Evolutionary conservation across 1,140 invertebrate genomes (phyloP).

Genomic region (Anoplophora glabripennis): DNA sequence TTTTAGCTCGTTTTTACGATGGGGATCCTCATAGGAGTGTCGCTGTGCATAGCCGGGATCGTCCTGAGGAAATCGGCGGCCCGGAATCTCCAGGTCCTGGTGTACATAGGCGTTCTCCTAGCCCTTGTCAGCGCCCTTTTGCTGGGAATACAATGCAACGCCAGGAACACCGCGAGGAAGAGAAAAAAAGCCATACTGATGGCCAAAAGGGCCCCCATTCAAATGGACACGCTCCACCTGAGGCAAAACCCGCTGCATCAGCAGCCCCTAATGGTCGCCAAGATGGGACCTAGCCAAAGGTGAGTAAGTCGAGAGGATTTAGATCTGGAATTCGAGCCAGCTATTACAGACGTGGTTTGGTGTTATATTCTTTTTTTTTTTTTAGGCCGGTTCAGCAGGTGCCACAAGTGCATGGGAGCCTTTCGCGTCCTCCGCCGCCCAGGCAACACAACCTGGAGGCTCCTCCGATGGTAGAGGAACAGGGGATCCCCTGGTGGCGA

Average conservation of each 20-base stretch:
- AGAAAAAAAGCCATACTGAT: constrained; percentile 40
- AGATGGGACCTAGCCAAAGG: constrained; percentile 25
- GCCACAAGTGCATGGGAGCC: constrained; percentile 29
- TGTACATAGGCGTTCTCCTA: constrained; percentile 60
- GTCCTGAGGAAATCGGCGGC: constrained; percentile 57
- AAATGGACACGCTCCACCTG: constrained; percentile 34
- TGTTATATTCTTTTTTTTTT: constrained; percentile 11
- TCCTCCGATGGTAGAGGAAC: constrained; percentile 34
- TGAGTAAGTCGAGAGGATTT: constrained; percentile 4
- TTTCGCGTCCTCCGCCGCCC: constrained; percentile 5
- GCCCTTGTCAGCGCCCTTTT: constrained; percentile 59
- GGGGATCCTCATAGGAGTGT: constrained; percentile 60
- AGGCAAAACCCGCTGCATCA: constrained; percentile 27
- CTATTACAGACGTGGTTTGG: background rate
- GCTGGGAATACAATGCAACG: constrained; percentile 60
- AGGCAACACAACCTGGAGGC: constrained; percentile 18
- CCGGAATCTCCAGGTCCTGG: constrained; percentile 59
- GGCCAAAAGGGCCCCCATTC: constrained; percentile 41
- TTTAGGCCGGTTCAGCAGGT: constrained; percentile 29
- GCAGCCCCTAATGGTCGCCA: constrained; percentile 26
- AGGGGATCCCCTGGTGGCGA: constrained; percentile 47
- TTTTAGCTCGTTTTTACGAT: constrained; percentile 61
- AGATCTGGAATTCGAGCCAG: background rate
- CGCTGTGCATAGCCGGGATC: constrained; percentile 59
- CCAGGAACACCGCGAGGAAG: constrained; percentile 55